Base-by-base conservation (phyloP, 1,140 invertebrate species). In the Aphaenogaster floridana region DNA sequence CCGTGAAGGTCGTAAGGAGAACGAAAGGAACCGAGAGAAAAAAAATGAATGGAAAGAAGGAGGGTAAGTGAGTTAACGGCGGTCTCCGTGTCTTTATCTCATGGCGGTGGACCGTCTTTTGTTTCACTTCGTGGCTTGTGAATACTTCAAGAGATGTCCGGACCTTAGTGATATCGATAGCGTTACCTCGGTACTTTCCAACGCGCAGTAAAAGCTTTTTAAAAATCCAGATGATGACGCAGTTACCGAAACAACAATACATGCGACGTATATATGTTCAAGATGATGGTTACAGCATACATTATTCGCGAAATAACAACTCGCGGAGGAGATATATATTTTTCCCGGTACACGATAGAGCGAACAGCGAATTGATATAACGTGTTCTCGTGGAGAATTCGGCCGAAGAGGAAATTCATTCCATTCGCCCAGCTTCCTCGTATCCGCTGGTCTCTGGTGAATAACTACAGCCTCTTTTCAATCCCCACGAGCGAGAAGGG, bases 401-500 rank as follows among this genome's bases (percentile, higher is more conserved):
- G 61, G n/a, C 3, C 57, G 71, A 54, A 88, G 59, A 63, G 68
- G 39, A 79, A 78, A 90, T 91, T 90, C 77, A 89, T 91, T 84
- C 72, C 36, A 52, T 83, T 78, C 83, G 52, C 45, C 59, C 42
- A 48, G 45, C 45, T 68, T 72, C 9, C 36, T 64, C 13, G 28
- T 68, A 72, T 86, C 63, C 80, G 63, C 28, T 48, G 50, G 90
- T 91, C 90, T 91, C 90, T 83, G 59, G 90, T 76, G 90, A 69
- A 77, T 88, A 91, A 91, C 90, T 89, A 86, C 77, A 86, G 80
- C 80, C 90, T 89, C 76, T 88, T 91, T 91, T 91, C 90, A 91
- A 91, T 89, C 90, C 90, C 81, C 80, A 88, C 61, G 86, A 89
- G 88, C 50, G 42, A 57, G 4, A 52, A 57, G 81, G 76, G 54